Evolutionary conservation across 2,888 invertebrate species (phyloP).

Genomic region (Bruchidius siliquastri): DNA sequence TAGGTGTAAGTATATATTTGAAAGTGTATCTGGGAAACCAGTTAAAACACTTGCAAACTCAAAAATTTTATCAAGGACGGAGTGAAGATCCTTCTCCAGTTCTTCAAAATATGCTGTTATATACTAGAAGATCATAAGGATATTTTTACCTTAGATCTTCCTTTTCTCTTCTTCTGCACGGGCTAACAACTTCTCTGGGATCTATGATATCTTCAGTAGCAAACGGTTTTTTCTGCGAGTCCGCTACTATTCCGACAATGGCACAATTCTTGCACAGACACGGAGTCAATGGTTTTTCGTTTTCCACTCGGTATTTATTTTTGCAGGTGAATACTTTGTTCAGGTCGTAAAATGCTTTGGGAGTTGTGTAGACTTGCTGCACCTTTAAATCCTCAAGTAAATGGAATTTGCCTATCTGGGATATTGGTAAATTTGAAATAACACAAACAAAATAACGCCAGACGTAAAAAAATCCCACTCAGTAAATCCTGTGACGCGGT

Average conservation of each 20-base stretch:
- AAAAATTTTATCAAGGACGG: too few species aligned
- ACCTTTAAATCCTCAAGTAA: conserved; percentile 5
- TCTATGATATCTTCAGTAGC: conserved; percentile 25
- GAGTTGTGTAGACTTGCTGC: conserved; percentile 37
- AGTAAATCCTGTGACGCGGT: too few species aligned
- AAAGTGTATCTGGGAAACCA: too few species aligned
- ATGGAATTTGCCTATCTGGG: too few species aligned
- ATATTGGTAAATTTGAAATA: too few species aligned
- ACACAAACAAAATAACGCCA: too few species aligned
- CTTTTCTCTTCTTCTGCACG: not conserved
- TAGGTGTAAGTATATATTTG: too few species aligned
- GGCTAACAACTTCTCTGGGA: conserved; percentile 9
- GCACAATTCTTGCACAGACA: conserved; percentile 45
- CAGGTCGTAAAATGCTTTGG: conserved; percentile 33
- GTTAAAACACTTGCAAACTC: too few species aligned
- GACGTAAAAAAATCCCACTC: too few species aligned
- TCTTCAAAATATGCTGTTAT: too few species aligned
- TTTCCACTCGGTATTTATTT: conserved; percentile 24
- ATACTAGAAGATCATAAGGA: too few species aligned
- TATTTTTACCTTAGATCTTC: not conserved
- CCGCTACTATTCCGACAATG: conserved; percentile 39
- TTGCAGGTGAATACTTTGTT: conserved; percentile 34
- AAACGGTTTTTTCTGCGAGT: conserved; percentile 42
- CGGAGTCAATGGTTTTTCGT: conserved; percentile 32
- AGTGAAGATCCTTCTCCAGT: too few species aligned